Evolutionary conservation across 1,140 invertebrate genomes (phyloP), one percentile per base, ranked within the genome.

Genomic region (Magallana angulata): DNA sequence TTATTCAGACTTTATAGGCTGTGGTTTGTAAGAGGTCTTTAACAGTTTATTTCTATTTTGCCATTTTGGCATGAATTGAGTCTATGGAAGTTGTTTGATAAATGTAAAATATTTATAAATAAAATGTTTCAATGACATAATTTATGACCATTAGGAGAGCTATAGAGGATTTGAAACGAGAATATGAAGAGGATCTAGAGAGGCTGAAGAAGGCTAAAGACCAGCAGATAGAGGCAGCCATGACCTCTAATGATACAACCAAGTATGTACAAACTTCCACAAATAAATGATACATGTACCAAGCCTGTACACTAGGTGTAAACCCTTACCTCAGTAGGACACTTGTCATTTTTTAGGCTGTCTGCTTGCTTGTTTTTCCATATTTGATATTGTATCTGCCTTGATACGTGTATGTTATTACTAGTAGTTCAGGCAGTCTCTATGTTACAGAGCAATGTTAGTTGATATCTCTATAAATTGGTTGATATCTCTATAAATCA

Each of bases 381-480:
- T 24, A 24, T 24, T 24, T 48, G 36, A 48, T 48, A 48, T 48
- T 48, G 36, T 48, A 48, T 48, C 36, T 24, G 18, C 18, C 18
- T 24, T 24, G 18, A 24, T 24, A 24, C 18, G 18, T 24, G 18
- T 24, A 24, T 24, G 18, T 24, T 24, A 24, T 24, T 24, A 24
- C 18, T 24, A 24, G 18, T 24, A 24, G 18, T 24, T 12, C 90
- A 89, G 62, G 94, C 93, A n/a, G 92, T 94, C 59, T 90, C 92
- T 48, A 88, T 93, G 88, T 94, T 95, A 59, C 91, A 93, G 71
- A 90, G 87, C 62, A 94, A 94, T 91, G 14, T 18, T 64, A 64
- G 14, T 64, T 14, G 14, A 48, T 48, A 48, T 48, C 36, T 48
- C 36, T 48, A 48, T 48, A 48, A 2, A 48, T 48, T 5, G 2